phyloP scores from a whole-genome alignment of 2,113 vertebrate species.

The Albula goreensis region DNA sequence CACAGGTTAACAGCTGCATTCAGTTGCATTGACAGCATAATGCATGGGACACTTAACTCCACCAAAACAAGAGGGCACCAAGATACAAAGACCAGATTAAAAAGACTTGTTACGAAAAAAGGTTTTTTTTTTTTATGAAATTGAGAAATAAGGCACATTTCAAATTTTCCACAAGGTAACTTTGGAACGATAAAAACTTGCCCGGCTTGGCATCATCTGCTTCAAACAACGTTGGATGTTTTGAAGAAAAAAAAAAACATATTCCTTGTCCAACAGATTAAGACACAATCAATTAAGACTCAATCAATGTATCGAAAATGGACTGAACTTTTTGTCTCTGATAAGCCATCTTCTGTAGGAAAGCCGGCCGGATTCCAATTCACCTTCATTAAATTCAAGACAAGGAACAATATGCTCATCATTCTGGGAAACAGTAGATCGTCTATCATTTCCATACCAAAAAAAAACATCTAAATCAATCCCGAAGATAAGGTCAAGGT shows the following conservation, averaged over 20 bases:
- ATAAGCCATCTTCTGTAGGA: not conserved
- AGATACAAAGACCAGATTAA: conserved; percentile 67
- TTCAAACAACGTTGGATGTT: conserved; percentile 5
- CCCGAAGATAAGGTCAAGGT: not conserved
- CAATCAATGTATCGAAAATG: not conserved
- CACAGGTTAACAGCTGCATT: conserved; percentile 23
- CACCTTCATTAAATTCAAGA: conserved; percentile 3
- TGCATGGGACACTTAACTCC: conserved; percentile 43
- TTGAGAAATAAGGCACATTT: conserved; percentile 82
- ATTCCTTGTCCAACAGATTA: not conserved
- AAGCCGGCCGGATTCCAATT: not conserved
- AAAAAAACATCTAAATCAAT: not conserved
- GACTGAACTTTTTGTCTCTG: not conserved
- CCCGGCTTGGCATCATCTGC: conserved; percentile 38
- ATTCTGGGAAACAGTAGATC: conserved; percentile 11
- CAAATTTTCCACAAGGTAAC: conserved; percentile 70
- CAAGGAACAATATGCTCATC: conserved; percentile 1
- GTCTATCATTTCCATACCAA: not conserved
- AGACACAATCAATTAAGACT: not conserved
- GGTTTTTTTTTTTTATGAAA: not conserved
- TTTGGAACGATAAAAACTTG: conserved; percentile 74
- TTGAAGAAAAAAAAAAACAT: not conserved
- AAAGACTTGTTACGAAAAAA: conserved; percentile 39
- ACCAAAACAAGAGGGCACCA: conserved; percentile 63
- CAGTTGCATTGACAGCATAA: conserved; percentile 25